A percentile compares a stretch with the other conserved stretches of the same genome.
These are phyloP conservation scores for Drosophila bunnanda DNA, from an alignment of 2,888 invertebrate genomes.

Conservation along the genomic window DNA sequence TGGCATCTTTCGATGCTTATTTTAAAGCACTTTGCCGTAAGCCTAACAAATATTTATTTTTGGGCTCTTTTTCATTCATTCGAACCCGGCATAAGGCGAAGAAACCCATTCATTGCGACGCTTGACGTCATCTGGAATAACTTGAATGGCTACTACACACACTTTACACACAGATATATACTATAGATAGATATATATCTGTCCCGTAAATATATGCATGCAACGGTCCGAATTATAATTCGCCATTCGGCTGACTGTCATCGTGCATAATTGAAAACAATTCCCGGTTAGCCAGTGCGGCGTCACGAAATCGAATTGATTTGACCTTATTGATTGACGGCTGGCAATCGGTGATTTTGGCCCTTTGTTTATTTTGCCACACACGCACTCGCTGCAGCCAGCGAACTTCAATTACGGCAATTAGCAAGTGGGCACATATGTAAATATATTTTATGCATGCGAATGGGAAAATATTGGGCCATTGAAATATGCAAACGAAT, in stretches of 20 bases:
- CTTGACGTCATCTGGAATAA: constrained; percentile 43
- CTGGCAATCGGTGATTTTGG: constrained; percentile 33
- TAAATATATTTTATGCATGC: constrained; percentile 26
- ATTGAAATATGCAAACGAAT: constrained; percentile 20
- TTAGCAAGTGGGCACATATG: constrained; percentile 45
- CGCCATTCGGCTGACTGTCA: constrained; percentile 36
- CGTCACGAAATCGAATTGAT: constrained; percentile 63
- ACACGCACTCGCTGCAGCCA: constrained; percentile 38
- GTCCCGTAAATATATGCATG: constrained; percentile 12
- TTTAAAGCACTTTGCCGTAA: constrained; percentile 1
- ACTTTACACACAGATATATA: not conserved
- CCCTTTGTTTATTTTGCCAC: constrained; percentile 35
- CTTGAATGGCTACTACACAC: constrained; percentile 15
- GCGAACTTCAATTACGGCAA: constrained; percentile 54
- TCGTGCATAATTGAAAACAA: constrained; percentile 69
- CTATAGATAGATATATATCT: not conserved
- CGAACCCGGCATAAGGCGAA: constrained; percentile 18
- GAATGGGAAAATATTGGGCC: constrained; percentile 41
- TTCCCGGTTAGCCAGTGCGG: constrained; percentile 48
- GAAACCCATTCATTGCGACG: constrained; percentile 34
- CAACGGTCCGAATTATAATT: constrained; percentile 38
- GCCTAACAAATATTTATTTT: constrained; percentile 35
- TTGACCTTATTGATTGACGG: constrained; percentile 77
- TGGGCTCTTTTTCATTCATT: constrained; percentile 21
- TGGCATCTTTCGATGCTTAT: too few species aligned